Conservation (phyloP, 1,140 invertebrate species). For the Drosophila kurseongensis region DNA sequence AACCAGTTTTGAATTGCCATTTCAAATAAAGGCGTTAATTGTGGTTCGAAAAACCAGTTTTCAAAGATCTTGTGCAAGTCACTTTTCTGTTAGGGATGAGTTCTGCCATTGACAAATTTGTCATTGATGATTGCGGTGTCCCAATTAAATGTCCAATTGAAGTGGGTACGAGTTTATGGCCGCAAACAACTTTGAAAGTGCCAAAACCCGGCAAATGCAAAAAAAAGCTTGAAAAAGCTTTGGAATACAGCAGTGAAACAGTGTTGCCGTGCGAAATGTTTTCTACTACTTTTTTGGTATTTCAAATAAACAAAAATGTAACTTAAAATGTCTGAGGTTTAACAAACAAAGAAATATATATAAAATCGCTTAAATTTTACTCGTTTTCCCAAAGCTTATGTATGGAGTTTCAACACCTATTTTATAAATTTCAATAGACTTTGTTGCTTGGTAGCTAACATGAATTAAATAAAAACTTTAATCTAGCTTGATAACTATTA, state of each 20-base stretch:
- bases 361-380: too few species aligned
- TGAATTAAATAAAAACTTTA: not conserved
- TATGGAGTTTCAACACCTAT: too few species aligned
- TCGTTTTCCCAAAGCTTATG: too few species aligned
- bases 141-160: constrained; percentile 31
- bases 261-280: constrained; percentile 53
- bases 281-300: constrained; percentile 12
- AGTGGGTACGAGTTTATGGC: constrained; percentile 10
- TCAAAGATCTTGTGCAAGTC: constrained; percentile 28
- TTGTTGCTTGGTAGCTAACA: too few species aligned
- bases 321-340: too few species aligned
- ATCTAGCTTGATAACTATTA: not conserved
- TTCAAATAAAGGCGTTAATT: constrained; percentile 30
- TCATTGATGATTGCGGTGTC: constrained; percentile 41
- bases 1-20: constrained; percentile 49
- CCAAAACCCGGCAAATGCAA: not conserved
- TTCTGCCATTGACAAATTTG: constrained; percentile 30
- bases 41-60: constrained; percentile 45
- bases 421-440: too few species aligned
- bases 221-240: constrained; percentile 44
- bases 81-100: constrained; percentile 27
- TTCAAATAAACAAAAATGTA: not conserved
- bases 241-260: constrained; percentile 16
- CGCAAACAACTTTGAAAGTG: constrained; percentile 13
- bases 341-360: too few species aligned